Evolutionary conservation across 2,888 invertebrate genomes (phyloP), one percentile per base, ranked within the genome.

Genomic region (Drepanosiphum platanoidis): DNA sequence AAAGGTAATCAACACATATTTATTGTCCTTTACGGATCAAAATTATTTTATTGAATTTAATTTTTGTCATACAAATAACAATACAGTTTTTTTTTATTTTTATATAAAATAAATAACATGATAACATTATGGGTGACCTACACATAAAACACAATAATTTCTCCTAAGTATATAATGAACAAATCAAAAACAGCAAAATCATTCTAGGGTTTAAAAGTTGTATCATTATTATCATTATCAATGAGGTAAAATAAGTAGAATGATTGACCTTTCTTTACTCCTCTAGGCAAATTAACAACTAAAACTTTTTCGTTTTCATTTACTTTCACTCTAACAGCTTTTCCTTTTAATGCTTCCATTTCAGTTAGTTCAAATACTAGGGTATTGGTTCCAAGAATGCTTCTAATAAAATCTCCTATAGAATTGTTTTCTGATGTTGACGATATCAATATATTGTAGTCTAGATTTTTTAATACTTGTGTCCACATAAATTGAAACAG

Each of bases 291-390:
- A 32, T 77, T 32, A 5, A 84, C 84, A 0, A 84, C 30, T n/a
- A 84, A 39, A 30, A 84, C 77, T 77, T 84, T 75, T 36, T 84
- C 75, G n/a, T 77, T 52, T 7, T 84, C 36, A 84, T 32, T 66
- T 9, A 84, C 68, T 2, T 58, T 30, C 9, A 84, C 30, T n/a
- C 84, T 84, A 18, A 84, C 30, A 39, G 84, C 36, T 84, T 84
- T 84, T 30, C 84, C 84, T 2, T 39, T 66, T n/a, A 77, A 13
- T n/a, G 84, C 84, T 32, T 84, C 84, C 5, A 68, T 9, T 70
- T 84, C 84, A 13, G 84, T 84, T 58, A 84, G n/a, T 52, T 66
- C 52, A 11, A 84, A 32, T 22, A 75, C 68, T 30, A 84, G 2
- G 1, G 36, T 77, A 3, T 39, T 22, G 8, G 36, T 58, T 15